Evolutionary conservation across 2,797 vertebrate species (phyloP).

Genomic region (Erpetoichthys calabaricus): DNA sequence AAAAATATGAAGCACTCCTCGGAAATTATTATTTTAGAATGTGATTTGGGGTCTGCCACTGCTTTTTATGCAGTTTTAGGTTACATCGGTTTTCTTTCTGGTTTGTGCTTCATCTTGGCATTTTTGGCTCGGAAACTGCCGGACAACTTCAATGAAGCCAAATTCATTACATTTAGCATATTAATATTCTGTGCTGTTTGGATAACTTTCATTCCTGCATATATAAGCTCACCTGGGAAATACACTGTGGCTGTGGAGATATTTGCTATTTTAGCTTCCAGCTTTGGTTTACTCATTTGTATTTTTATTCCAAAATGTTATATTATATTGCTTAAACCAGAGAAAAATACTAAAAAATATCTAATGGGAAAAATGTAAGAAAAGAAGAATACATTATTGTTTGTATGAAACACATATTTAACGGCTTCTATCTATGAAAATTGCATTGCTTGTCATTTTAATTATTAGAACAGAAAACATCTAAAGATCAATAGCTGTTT

Average conservation of each 20-base stretch:
- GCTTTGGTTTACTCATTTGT: conserved; percentile 20
- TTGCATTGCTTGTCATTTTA: too few species aligned
- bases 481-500: too few species aligned
- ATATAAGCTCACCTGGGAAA: conserved; percentile 24
- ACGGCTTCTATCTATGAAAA: too few species aligned
- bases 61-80: conserved; percentile 19
- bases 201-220: conserved; percentile 26
- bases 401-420: too few species aligned
- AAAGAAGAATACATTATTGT: too few species aligned
- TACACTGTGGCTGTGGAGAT: conserved; percentile 22
- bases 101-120: conserved; percentile 18
- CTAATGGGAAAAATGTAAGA: conserved; percentile 12
- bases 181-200: conserved; percentile 24
- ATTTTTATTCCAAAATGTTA: conserved; percentile 24
- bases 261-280: conserved; percentile 25
- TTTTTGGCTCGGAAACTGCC: conserved; percentile 17
- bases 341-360: conserved; percentile 22
- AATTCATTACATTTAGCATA: conserved; percentile 24
- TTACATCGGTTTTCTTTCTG: conserved; percentile 18
- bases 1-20: conserved; percentile 17
- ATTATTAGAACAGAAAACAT: too few species aligned
- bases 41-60: conserved; percentile 16
- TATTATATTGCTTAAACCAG: conserved; percentile 21
- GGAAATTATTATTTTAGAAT: conserved; percentile 22
- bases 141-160: conserved; percentile 22